Percentiles rank a stretch among this genome's conserved stretches.
These are phyloP conservation scores for Uria aalge DNA, from an alignment of 2,113 vertebrate species.

Conservation along the genomic window DNA sequence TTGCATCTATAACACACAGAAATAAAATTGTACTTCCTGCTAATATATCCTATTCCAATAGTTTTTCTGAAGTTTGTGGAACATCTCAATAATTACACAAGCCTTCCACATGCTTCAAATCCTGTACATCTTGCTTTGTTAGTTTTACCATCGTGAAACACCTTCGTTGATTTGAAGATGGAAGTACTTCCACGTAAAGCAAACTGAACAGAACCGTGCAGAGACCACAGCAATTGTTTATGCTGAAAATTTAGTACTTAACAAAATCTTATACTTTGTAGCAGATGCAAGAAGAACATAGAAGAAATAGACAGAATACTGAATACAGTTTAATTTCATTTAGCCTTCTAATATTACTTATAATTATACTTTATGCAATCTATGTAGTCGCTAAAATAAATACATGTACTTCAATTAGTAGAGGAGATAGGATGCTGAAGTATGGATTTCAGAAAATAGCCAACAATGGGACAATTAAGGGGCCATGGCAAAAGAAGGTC, in stretches of 20 bases:
- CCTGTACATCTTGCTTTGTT: background rate
- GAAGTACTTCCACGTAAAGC: background rate
- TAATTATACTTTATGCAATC: background rate
- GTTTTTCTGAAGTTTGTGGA: background rate
- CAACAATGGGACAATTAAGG: background rate
- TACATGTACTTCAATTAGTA: background rate
- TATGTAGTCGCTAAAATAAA: background rate
- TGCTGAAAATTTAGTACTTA: background rate
- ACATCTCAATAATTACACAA: background rate
- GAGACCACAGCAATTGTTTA: background rate
- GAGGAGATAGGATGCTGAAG: background rate
- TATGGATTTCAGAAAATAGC: background rate
- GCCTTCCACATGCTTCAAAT: background rate
- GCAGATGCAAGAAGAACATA: background rate
- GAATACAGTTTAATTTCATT: background rate
- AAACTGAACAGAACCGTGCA: background rate
- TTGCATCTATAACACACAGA: background rate
- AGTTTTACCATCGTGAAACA: background rate
- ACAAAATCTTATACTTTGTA: background rate
- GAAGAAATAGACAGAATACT: background rate
- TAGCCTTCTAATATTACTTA: background rate
- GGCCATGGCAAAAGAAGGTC: background rate
- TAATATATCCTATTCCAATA: background rate
- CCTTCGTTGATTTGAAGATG: fast-evolving
- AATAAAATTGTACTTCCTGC: background rate